phyloP scores from a whole-genome alignment of 2,797 vertebrate genomes.

The Clamator glandarius region DNA sequence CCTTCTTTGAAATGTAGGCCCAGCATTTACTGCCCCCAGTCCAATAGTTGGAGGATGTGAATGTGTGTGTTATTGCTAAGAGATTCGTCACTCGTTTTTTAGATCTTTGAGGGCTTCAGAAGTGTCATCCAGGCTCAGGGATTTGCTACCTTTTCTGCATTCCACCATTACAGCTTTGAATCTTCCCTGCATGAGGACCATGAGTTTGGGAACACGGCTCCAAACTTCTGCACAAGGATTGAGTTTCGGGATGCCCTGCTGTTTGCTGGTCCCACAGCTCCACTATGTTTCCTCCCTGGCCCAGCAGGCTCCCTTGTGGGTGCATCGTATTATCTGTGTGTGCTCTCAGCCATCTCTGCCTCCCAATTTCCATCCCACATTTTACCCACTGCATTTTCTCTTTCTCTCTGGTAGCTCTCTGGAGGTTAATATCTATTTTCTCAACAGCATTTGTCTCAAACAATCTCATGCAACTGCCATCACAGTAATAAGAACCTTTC shows the following conservation, averaged over 20 bases:
- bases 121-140: background rate
- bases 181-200: background rate
- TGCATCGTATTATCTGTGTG: fast-evolving
- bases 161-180: background rate
- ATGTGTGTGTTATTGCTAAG: conserved; percentile 31
- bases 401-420: background rate
- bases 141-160: background rate
- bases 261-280: background rate
- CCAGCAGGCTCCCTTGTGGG: background rate
- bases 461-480: background rate
- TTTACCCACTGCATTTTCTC: background rate
- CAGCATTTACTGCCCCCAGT: conserved; percentile 54
- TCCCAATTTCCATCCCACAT: background rate
- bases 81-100: background rate
- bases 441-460: background rate
- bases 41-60: conserved; percentile 35
- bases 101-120: conserved; percentile 44
- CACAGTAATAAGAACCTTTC: background rate
- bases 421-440: conserved; percentile 39
- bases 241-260: fast-evolving
- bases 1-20: conserved; percentile 61
- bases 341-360: background rate
- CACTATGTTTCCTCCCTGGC: fast-evolving
- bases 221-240: fast-evolving
- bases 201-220: background rate